phyloP scores from a whole-genome alignment of 2,113 vertebrate species.

The Ammodytes marinus region DNA sequence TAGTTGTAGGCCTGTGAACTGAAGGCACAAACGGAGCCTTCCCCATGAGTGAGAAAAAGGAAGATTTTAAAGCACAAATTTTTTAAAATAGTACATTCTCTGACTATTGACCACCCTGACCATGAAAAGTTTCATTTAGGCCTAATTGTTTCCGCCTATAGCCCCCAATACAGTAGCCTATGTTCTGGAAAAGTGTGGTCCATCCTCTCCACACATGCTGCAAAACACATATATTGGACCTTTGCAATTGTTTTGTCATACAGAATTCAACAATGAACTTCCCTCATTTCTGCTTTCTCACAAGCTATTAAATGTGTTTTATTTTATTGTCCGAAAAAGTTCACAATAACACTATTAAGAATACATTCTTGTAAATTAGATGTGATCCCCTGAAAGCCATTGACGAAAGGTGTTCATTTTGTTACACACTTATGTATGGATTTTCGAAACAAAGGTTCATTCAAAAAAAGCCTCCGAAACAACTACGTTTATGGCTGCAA shows the following conservation, averaged over 20 bases:
- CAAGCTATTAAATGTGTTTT: no score
- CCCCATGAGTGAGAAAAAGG: neutral
- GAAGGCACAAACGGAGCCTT: neutral
- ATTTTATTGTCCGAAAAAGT: neutral
- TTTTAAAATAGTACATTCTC: neutral
- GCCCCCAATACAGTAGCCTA: neutral
- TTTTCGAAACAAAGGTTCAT: neutral
- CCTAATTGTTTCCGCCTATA: neutral
- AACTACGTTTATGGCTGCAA: conserved; percentile 15
- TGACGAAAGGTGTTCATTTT: neutral
- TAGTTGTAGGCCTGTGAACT: neutral
- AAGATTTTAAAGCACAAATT: neutral
- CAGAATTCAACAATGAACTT: neutral
- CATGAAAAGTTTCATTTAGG: neutral
- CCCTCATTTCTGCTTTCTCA: neutral
- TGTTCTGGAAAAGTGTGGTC: conserved; percentile 38
- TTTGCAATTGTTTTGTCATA: neutral
- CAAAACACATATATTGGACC: neutral
- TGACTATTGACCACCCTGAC: neutral
- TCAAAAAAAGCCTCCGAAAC: neutral
- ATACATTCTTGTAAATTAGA: neutral
- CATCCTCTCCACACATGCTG: conserved; percentile 24
- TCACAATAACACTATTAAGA: neutral
- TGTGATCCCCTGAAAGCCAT: neutral
- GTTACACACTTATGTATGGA: neutral